These are phyloP conservation scores for Conopomorpha cramerella DNA, from an alignment of 1,140 invertebrate genomes.

Conservation along the genomic window DNA sequence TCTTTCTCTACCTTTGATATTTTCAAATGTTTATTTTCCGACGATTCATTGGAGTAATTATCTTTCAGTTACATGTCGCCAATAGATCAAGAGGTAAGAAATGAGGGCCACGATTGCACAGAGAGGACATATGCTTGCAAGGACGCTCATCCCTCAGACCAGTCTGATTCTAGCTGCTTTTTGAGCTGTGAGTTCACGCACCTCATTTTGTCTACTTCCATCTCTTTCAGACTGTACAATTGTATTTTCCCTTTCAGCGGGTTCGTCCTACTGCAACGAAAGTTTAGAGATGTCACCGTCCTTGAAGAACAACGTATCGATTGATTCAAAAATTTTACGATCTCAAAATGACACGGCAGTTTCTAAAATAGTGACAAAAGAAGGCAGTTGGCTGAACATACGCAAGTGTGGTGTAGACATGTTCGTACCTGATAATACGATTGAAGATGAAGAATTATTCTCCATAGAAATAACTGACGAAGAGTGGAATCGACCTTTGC, in stretches of 20 bases:
- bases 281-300: slow-evolving; percentile 52
- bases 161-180: slow-evolving; percentile 70
- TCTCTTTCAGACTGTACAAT: no score
- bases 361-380: slow-evolving; percentile 45
- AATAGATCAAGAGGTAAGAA: slow-evolving; percentile 64
- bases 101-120: slow-evolving; percentile 53
- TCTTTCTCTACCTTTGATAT: no score
- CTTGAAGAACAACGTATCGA: slow-evolving; percentile 62
- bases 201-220: no score
- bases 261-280: slow-evolving; percentile 68
- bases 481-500: slow-evolving; percentile 68
- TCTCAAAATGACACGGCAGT: slow-evolving; percentile 26
- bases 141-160: slow-evolving; percentile 66
- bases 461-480: slow-evolving; percentile 72
- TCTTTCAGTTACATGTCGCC: slow-evolving; percentile 63
- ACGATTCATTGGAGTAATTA: no score
- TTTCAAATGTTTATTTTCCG: no score
- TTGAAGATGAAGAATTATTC: slow-evolving; percentile 66
- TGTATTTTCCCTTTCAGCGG: slow-evolving; percentile 58
- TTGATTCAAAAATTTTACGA: slow-evolving; percentile 59
- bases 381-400: slow-evolving; percentile 67
- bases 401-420: slow-evolving; percentile 71
- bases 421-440: slow-evolving; percentile 71
- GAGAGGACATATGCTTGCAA: slow-evolving; percentile 65
- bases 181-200: slow-evolving; percentile 67